phyloP scores from a whole-genome alignment of 2,797 vertebrate genomes.

The Echiichthys vipera region DNA sequence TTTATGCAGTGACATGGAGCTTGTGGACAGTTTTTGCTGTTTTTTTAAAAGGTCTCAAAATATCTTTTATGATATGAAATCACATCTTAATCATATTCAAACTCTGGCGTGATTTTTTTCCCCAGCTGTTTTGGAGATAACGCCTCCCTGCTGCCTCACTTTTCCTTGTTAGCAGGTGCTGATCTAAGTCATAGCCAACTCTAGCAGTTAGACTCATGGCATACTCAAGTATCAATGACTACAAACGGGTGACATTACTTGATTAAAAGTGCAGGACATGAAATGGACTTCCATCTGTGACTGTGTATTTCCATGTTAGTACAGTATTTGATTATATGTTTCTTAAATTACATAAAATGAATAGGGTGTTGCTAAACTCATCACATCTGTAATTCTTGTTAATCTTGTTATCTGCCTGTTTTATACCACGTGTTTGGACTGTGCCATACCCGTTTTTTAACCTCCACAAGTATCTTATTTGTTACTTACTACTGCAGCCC shows the following conservation, averaged over 20 bases:
- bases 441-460: neutral
- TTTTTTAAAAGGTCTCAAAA: neutral
- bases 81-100: neutral
- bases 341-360: neutral
- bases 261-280: neutral
- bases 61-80: neutral
- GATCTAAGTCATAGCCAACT: neutral
- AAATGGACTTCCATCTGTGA: neutral
- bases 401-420: neutral
- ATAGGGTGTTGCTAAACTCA: neutral
- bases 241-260: neutral
- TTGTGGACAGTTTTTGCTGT: neutral
- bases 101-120: too few relatives aligned
- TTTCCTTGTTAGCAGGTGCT: neutral
- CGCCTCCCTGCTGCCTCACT: neutral
- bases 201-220: neutral
- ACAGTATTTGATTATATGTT: neutral
- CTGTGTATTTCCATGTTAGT: neutral
- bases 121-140: neutral
- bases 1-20: neutral
- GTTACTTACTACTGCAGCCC: constrained; percentile 26
- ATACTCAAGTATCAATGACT: neutral
- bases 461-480: neutral
- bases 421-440: neutral
- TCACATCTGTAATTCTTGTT: neutral